Conservation (phyloP, 2,113 vertebrate species). For the Smithornis capensis region DNA sequence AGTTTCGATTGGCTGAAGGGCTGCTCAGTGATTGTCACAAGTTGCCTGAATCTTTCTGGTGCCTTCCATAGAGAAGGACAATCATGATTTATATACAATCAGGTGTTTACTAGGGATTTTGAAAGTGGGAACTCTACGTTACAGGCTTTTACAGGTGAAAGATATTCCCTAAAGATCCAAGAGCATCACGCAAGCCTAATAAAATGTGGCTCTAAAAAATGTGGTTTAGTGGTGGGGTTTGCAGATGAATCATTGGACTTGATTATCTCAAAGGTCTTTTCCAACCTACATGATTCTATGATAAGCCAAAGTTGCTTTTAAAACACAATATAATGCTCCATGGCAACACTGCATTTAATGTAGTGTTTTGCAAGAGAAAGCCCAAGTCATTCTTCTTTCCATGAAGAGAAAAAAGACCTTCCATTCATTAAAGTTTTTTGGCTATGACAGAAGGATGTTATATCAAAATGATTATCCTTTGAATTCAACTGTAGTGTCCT, state of each 20-base stretch:
- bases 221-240: not conserved
- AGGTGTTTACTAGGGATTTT: not conserved
- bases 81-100: not conserved
- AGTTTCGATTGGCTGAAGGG: not conserved
- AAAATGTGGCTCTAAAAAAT: not conserved
- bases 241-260: not conserved
- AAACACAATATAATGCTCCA: not conserved
- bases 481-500: not conserved
- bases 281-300: not conserved
- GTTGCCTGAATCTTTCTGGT: not conserved
- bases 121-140: not conserved
- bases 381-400: not conserved
- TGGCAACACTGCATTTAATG: not conserved
- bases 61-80: not conserved
- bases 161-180: not conserved
- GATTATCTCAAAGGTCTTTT: not conserved
- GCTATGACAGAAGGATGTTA: not conserved
- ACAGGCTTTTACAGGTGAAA: not conserved
- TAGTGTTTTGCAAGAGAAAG: not conserved
- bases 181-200: not conserved
- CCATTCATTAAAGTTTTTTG: not conserved
- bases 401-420: not conserved
- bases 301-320: not conserved
- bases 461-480: not conserved
- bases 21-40: not conserved